Conservation (phyloP, 2,113 vertebrate species). For the Conger conger region DNA sequence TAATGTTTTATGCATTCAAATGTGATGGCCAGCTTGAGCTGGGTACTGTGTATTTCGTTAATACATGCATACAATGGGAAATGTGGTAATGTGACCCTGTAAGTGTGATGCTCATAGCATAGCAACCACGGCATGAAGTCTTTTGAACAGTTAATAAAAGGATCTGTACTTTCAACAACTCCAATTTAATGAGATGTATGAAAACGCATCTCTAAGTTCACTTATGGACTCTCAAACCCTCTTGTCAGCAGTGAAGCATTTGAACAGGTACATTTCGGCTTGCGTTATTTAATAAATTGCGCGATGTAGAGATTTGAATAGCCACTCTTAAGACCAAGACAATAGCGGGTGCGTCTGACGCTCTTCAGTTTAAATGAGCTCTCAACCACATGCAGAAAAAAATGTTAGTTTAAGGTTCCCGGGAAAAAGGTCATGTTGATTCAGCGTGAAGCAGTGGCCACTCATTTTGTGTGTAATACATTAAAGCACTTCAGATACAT, state of each 20-base stretch:
- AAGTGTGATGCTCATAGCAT: neutral
- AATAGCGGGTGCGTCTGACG: neutral
- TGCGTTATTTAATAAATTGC: neutral
- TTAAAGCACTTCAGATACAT: neutral
- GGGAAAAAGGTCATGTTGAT: conserved; percentile 2
- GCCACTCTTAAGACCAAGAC: neutral
- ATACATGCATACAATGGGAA: neutral
- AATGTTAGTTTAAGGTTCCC: neutral
- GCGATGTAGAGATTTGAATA: neutral
- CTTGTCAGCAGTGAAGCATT: neutral
- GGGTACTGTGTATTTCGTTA: neutral
- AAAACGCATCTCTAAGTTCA: neutral
- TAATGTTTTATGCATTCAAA: neutral
- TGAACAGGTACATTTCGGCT: neutral
- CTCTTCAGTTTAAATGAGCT: neutral
- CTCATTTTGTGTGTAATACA: neutral
- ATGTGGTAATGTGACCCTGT: neutral
- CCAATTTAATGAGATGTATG: neutral
- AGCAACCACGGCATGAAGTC: neutral
- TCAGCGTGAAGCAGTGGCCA: neutral
- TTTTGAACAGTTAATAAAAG: neutral
- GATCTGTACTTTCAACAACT: neutral
- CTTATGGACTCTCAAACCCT: conserved; percentile 1
- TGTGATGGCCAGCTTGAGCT: neutral
- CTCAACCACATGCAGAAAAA: neutral